A percentile compares a stretch with the other conserved stretches of the same genome.
Evolutionary conservation across 2,113 vertebrate genomes (phyloP).

Genomic region (Sturnus vulgaris): DNA sequence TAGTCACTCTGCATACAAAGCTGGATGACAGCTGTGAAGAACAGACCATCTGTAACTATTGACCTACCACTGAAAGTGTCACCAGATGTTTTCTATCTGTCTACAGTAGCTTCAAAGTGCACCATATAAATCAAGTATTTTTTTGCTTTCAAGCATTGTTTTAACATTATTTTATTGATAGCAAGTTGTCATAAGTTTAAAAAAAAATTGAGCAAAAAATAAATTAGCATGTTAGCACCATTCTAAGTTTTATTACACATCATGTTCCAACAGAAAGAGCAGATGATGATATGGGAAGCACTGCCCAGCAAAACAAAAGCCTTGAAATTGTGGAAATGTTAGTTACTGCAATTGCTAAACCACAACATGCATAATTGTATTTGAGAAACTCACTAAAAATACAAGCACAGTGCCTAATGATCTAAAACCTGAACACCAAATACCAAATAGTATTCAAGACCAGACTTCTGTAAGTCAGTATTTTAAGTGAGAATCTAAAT

Average conservation of each 20-base stretch:
- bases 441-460: background rate
- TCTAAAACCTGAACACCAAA: background rate
- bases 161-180: background rate
- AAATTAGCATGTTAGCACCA: background rate
- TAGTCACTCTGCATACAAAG: constrained; percentile 4
- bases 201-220: background rate
- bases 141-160: background rate
- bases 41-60: constrained; percentile 47
- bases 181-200: background rate
- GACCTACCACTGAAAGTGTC: constrained; percentile 40
- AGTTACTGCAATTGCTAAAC: constrained; percentile 45
- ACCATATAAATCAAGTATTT: background rate
- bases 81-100: constrained; percentile 51
- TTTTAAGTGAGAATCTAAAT: background rate
- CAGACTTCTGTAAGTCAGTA: background rate
- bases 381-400: constrained; percentile 23
- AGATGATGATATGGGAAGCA: constrained; percentile 9
- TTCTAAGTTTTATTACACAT: constrained; percentile 12
- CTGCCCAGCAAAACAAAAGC: constrained; percentile 51
- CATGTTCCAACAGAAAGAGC: background rate
- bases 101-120: background rate
- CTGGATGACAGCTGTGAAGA: constrained; percentile 47
- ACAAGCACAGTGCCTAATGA: background rate
- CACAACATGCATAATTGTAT: constrained; percentile 48
- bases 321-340: constrained; percentile 22